phyloP scores from a whole-genome alignment of 2,113 vertebrate genomes.

The Miniopterus natalensis region DNA sequence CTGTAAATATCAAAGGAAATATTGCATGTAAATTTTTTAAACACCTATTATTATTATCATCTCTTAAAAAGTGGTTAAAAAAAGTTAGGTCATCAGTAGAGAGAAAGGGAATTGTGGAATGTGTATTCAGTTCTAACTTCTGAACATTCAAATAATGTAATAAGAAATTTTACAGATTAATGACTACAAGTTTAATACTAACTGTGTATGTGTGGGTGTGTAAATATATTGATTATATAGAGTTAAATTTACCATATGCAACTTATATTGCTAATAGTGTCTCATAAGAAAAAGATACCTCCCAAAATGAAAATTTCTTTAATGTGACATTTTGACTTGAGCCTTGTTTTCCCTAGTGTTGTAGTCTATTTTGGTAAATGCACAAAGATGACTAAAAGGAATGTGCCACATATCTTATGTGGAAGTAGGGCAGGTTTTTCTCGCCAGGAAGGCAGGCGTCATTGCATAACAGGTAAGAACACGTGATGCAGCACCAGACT shows the following conservation, averaged over 20 bases:
- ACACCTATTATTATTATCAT: neutral
- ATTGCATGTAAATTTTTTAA: neutral
- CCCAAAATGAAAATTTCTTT: neutral
- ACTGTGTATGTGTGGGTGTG: neutral
- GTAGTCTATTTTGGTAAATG: neutral
- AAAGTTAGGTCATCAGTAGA: neutral
- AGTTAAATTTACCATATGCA: neutral
- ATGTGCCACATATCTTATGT: neutral
- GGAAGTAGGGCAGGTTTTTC: neutral
- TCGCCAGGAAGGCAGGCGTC: neutral
- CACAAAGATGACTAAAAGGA: neutral
- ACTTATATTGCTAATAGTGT: neutral
- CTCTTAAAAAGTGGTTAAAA: neutral
- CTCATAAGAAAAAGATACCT: neutral
- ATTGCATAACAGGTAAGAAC: neutral
- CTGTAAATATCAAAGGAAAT: neutral
- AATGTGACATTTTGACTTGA: neutral
- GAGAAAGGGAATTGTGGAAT: neutral
- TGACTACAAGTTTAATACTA: neutral
- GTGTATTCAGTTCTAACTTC: neutral
- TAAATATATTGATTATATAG: neutral
- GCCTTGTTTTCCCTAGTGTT: neutral
- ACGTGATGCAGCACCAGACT: neutral
- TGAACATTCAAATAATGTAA: neutral
- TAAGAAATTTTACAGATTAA: neutral